Conservation (phyloP, 1,140 invertebrate species). For the Euura saliciscinereae region DNA sequence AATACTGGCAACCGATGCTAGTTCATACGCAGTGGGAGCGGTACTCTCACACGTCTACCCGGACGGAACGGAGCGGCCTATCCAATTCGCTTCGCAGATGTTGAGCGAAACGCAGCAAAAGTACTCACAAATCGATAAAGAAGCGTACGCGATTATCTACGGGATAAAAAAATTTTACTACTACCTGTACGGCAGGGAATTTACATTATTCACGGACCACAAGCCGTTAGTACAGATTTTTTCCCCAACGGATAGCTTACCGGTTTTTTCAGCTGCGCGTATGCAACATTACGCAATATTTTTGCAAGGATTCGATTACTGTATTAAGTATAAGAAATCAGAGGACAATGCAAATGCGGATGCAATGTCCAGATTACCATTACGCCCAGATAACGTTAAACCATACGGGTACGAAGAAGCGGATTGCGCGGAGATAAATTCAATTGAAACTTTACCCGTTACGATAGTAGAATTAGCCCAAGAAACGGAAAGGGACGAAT, state of each 20-base stretch:
- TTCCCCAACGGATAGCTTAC: conserved; percentile 36
- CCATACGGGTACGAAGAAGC: too few relatives aligned
- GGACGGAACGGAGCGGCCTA: conserved; percentile 51
- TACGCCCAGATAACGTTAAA: too few relatives aligned
- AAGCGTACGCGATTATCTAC: conserved; percentile 59
- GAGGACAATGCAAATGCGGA: conserved; percentile 20
- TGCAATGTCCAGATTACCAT: background rate
- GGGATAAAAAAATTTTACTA: conserved; percentile 60
- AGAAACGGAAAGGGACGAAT: too few relatives aligned
- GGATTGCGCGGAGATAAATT: too few relatives aligned
- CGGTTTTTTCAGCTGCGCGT: conserved; percentile 21
- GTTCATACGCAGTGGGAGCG: conserved; percentile 50
- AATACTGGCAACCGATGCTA: conserved; percentile 55
- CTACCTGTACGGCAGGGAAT: conserved; percentile 57
- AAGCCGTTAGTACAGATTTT: conserved; percentile 56
- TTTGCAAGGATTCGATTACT: conserved; percentile 14
- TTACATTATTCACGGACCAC: conserved; percentile 58
- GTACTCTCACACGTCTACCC: conserved; percentile 50
- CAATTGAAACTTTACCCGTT: too few relatives aligned
- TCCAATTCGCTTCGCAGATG: conserved; percentile 57
- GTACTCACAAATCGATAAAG: conserved; percentile 62
- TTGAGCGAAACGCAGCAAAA: conserved; percentile 55
- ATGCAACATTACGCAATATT: conserved; percentile 25
- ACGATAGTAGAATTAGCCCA: too few relatives aligned
- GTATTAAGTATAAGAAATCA: conserved; percentile 12